These are phyloP conservation scores for Pelodiscus sinensis DNA, from an alignment of 2,113 vertebrate species.

Conservation along the genomic window DNA sequence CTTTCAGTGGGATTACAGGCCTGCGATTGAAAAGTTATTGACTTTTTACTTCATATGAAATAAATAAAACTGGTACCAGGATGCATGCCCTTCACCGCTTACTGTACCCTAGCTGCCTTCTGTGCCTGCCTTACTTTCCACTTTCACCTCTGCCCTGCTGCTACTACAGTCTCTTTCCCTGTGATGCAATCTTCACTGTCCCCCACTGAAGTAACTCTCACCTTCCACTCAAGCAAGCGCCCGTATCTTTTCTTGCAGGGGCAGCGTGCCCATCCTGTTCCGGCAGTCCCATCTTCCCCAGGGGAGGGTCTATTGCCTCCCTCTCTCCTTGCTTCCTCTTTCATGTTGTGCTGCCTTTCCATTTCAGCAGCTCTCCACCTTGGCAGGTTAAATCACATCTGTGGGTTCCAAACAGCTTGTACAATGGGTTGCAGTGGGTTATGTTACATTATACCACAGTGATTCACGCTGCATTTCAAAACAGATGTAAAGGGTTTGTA, in stretches of 20 bases:
- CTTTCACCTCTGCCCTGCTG: neutral
- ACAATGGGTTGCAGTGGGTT: neutral
- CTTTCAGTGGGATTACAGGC: conserved; percentile 16
- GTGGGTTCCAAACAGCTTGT: neutral
- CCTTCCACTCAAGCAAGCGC: neutral
- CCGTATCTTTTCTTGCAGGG: neutral
- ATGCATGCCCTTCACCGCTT: conserved; percentile 2
- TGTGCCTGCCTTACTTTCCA: neutral
- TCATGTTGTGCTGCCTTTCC: neutral
- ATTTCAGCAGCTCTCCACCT: neutral
- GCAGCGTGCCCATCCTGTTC: neutral
- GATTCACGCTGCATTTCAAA: conserved; percentile 12
- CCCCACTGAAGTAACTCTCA: neutral
- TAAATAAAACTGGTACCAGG: neutral
- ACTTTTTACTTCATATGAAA: neutral
- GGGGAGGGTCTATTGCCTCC: fast-evolving
- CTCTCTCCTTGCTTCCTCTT: neutral
- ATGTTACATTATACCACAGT: fast-evolving
- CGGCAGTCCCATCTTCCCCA: neutral
- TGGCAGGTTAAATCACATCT: fast-evolving
- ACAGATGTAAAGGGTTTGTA: conserved; percentile 55
- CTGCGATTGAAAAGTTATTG: neutral
- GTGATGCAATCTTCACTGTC: neutral
- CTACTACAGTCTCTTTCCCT: fast-evolving
- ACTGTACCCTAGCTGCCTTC: neutral